phyloP scores from a whole-genome alignment of 2,888 invertebrate species.

The Myopa testacea region DNA sequence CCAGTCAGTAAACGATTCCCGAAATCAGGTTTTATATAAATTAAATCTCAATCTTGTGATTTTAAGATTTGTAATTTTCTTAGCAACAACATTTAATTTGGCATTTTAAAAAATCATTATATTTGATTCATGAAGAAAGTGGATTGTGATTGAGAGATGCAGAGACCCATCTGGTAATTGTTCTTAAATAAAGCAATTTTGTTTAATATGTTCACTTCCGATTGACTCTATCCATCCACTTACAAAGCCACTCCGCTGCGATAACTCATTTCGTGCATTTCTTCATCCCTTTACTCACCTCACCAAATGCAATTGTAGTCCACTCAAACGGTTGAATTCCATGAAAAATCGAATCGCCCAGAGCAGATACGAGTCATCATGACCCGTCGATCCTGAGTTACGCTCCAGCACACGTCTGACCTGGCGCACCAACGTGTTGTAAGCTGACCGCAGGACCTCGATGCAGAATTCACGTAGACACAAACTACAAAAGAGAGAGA shows the following conservation, averaged over 20 bases:
- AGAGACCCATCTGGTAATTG: slow-evolving; percentile 14
- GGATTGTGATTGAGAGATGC: background rate
- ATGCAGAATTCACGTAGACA: slow-evolving; percentile 95
- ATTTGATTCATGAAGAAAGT: background rate
- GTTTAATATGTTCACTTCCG: background rate
- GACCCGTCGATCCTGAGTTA: slow-evolving; percentile 76
- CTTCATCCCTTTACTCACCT: slow-evolving; percentile 73
- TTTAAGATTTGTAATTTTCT: too few species aligned
- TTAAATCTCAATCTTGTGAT: too few species aligned
- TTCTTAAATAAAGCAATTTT: slow-evolving; percentile 37
- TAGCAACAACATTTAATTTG: background rate
- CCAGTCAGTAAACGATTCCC: too few species aligned
- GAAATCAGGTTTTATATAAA: too few species aligned
- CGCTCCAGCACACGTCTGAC: slow-evolving; percentile 82
- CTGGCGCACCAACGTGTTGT: slow-evolving; percentile 91
- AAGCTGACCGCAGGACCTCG: slow-evolving; percentile 91
- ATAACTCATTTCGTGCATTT: background rate
- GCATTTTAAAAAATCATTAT: background rate
- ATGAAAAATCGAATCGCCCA: slow-evolving; percentile 97
- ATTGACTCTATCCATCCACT: background rate
- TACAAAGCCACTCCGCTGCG: background rate
- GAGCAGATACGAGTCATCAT: slow-evolving; percentile 94
- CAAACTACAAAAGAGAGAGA: slow-evolving; percentile 74
- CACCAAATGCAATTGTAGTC: slow-evolving; percentile 88
- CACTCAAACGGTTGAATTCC: slow-evolving; percentile 93